Conservation (phyloP, 2,113 vertebrate species). For the Platysternon megacephalum region DNA sequence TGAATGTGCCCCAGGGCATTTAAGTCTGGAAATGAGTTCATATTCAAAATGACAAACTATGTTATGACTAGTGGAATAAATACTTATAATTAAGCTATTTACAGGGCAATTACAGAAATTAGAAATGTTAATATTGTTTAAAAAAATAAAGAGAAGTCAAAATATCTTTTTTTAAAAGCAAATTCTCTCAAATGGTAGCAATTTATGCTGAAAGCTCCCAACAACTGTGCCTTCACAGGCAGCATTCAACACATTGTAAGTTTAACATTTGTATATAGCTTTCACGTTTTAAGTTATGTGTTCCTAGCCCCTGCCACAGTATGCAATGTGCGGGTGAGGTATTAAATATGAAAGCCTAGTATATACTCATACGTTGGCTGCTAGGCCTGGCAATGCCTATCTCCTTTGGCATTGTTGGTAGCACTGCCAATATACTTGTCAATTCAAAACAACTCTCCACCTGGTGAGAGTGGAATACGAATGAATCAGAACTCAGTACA, state of each 20-base stretch:
- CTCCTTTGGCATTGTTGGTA: neutral
- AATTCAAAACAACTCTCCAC: neutral
- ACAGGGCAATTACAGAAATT: neutral
- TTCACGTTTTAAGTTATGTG: neutral
- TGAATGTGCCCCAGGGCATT: slow-evolving; percentile 24
- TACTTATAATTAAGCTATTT: slow-evolving; percentile 23
- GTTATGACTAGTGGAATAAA: neutral
- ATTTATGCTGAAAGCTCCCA: neutral
- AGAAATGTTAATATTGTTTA: neutral
- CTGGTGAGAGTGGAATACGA: neutral
- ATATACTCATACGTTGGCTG: too few relatives aligned
- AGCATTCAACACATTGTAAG: neutral
- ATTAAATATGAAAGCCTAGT: neutral
- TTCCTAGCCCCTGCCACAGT: neutral
- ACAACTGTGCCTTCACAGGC: neutral
- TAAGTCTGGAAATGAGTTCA: slow-evolving; percentile 25
- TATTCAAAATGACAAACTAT: slow-evolving; percentile 42
- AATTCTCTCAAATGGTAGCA: neutral
- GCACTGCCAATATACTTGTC: neutral
- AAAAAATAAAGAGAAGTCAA: neutral
- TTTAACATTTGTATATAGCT: neutral
- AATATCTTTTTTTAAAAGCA: neutral
- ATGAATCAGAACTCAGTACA: neutral
- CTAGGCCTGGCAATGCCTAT: too few relatives aligned
- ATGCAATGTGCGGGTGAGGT: neutral